Conservation (phyloP, 1,140 invertebrate species). For the Olivierus martensii region DNA sequence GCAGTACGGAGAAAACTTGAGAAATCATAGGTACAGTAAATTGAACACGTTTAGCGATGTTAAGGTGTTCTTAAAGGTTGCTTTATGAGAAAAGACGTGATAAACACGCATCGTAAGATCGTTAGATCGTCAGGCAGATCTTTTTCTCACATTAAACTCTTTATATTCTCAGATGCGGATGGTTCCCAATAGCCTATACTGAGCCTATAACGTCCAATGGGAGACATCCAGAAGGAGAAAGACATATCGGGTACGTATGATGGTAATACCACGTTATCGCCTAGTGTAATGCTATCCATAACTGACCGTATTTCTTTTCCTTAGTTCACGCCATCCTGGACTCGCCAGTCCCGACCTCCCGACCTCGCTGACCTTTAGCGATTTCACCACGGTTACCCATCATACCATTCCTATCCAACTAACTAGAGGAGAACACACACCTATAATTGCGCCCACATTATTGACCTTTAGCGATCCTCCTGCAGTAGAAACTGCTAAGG, state of each 20-base stretch:
- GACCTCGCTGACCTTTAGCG: not conserved
- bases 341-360: not conserved
- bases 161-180: conserved; percentile 49
- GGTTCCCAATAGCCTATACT: conserved; percentile 88
- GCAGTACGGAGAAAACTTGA: conserved; percentile 86
- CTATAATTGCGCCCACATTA: conserved; percentile 24
- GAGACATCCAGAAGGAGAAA: conserved; percentile 59
- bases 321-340: conserved; percentile 1
- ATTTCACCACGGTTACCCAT: not conserved
- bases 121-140: no score
- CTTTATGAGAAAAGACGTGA: no score
- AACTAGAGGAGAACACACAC: not conserved
- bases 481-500: conserved; percentile 16
- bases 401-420: conserved; percentile 25
- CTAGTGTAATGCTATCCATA: not conserved
- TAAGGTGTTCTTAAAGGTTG: no score
- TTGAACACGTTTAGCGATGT: no score
- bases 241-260: not conserved
- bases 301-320: not conserved
- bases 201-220: conserved; percentile 54
- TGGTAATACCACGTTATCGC: not conserved
- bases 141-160: not conserved
- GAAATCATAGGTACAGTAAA: conserved; percentile 59
- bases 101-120: no score
- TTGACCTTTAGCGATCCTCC: conserved; percentile 36